These are phyloP conservation scores for Anableps anableps DNA, from an alignment of 2,797 vertebrate species.

Conservation along the genomic window DNA sequence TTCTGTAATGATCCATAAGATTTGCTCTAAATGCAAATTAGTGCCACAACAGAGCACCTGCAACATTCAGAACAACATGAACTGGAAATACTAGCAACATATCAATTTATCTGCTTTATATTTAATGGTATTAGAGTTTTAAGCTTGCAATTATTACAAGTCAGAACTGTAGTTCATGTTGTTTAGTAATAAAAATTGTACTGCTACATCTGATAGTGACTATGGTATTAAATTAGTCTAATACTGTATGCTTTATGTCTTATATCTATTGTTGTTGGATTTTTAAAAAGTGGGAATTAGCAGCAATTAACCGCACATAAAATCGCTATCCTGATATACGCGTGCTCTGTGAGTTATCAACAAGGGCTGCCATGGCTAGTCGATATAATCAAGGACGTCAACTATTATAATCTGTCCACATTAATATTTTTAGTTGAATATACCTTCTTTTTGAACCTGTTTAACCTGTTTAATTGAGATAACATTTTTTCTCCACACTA, in stretches of 20 bases:
- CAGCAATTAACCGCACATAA: background rate
- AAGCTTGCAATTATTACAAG: background rate
- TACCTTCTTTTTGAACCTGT: background rate
- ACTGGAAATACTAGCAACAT: background rate
- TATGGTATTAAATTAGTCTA: background rate
- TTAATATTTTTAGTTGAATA: background rate
- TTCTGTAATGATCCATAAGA: constrained; percentile 14
- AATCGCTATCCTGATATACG: background rate
- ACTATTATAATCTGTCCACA: background rate
- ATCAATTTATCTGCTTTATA: background rate
- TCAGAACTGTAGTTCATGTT: background rate
- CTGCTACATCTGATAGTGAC: background rate
- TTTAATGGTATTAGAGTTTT: background rate
- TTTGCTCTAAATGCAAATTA: background rate
- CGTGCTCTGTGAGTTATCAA: background rate
- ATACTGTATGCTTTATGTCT: background rate
- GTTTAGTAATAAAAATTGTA: background rate
- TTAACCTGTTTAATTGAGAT: background rate
- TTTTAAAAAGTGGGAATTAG: background rate
- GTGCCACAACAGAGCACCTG: constrained; percentile 4
- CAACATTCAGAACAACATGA: background rate
- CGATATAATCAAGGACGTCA: background rate
- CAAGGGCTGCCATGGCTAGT: background rate
- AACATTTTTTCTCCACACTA: background rate
- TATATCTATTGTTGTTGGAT: background rate